Evolutionary conservation across 2,113 vertebrate species (phyloP), one percentile per base, ranked within the genome.

Genomic region (Brachirus orientalis): DNA sequence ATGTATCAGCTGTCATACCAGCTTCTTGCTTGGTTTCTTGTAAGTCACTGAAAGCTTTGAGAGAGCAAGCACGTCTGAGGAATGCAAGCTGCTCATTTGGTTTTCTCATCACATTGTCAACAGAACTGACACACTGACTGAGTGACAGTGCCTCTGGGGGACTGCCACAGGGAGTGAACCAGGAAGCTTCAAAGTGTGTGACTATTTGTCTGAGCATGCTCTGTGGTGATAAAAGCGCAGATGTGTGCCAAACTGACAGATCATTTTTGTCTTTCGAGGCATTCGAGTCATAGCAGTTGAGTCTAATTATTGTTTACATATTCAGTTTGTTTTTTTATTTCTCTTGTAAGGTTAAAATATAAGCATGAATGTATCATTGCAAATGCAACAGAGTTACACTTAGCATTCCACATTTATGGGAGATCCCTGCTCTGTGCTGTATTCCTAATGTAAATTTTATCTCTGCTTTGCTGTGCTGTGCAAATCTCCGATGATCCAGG

Each of bases 71-170:
- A n/a, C n/a, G 22, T 68, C 35, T 53, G 64, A 64, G 37, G 75
- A 85, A 75, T 74, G 66, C 28, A 35, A 63, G 56, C 70, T 62
- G 59, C 40, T 75, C 47, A 68, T 61, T 85, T 74, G 45, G 50
- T 60, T 80, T 77, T 70, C 71, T 55, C 35, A 5, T 57, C 77
- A 79, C 69, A 35, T 41, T 45, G 16, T 67, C 33, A 75, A 52
- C 63, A 75, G 72, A 56, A 61, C 70, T 75, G 43, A 53, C 63
- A 77, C 76, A 86, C 75, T 88, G 87, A 87, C 72, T 84, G 85
- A 81, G 48, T 70, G 87, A 80, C 60, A 75, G 80, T 13, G 35
- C 70, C 63, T 81, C 65, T 61, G 77, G 68, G 66, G 83, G 72
- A 77, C 75, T 11, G 37, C 70, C 59, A 79, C 65, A 55, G 76